phyloP scores from a whole-genome alignment of 2,888 invertebrate genomes.

The Tetanocera ferruginea region DNA sequence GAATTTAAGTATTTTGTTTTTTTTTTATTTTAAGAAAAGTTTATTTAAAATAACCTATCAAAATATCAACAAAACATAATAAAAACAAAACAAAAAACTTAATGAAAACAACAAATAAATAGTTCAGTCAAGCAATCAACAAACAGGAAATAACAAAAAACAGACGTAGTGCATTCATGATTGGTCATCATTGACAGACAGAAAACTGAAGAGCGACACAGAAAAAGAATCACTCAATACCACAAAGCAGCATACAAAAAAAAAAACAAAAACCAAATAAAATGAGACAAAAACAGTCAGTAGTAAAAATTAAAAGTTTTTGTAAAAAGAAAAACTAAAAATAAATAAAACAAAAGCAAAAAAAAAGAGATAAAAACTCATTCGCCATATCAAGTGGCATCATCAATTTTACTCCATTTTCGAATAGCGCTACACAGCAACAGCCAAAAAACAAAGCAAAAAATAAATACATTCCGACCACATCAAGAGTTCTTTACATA shows the following conservation, averaged over 20 bases:
- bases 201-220: neutral
- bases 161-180: neutral
- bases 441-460: slow-evolving; percentile 18
- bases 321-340: slow-evolving; percentile 55
- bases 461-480: slow-evolving; percentile 36
- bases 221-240: slow-evolving; percentile 4
- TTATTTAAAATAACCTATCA: too few relatives aligned
- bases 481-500: slow-evolving; percentile 37
- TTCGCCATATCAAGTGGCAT: slow-evolving; percentile 65
- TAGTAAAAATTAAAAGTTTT: neutral
- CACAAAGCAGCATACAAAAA: neutral
- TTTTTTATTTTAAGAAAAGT: too few relatives aligned
- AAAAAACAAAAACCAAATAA: neutral
- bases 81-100: neutral
- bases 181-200: neutral
- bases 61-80: neutral
- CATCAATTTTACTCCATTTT: slow-evolving; percentile 65
- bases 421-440: slow-evolving; percentile 32
- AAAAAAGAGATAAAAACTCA: slow-evolving; percentile 56
- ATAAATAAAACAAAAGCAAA: slow-evolving; percentile 50
- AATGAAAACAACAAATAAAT: too few relatives aligned
- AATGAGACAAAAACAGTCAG: neutral
- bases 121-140: too few relatives aligned
- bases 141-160: neutral
- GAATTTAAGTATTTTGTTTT: too few relatives aligned